Base-by-base conservation (phyloP, 2,888 invertebrate species). In the Dexiosoma caninum region DNA sequence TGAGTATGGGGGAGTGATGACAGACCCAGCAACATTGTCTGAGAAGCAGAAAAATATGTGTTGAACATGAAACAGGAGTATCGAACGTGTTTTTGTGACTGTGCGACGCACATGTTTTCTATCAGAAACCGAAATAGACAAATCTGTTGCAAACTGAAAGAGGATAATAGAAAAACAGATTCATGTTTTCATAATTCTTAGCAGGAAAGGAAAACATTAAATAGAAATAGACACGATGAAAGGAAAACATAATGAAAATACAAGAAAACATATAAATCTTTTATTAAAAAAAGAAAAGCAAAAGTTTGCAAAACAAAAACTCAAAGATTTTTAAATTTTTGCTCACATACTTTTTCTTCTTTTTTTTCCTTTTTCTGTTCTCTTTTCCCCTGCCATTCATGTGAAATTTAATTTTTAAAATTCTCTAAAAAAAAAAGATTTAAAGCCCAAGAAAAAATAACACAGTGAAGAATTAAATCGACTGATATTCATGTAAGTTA, bases 51-150 rank as follows among this genome's bases (percentile, higher is more conserved):
- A n/a, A n/a, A n/a, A n/a, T n/a, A 46, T 19, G 27, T 67, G 59
- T 44, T 14, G 37, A 44, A 67, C 72, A 72, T 53, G 55, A n/a
- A n/a, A n/a, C n/a, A n/a, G n/a, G 40, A 46, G 69, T 59, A 64
- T 21, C 19, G 32, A 78, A 78, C 60, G 79, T 70, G 30, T 59
- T 35, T 37, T 19, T 46, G 0, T 19, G 6, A 27, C 6, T 5
- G 6, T 5, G n/a, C 3, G 4, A 27, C 27, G 16, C 51, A 66
- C 27, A 44, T 79, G 64, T 79, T 75, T 64, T 42, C 70, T 70
- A n/a, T 66, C 64, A 44, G 55, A 46, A 69, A 69, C 53, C 64
- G 49, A 77, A 64, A 40, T 21, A 19, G 42, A 70, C 62, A 64
- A 57, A 77, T 72, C 72, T 51, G 21, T 42, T 51, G 32, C 62